Base-by-base conservation (phyloP, 2,113 vertebrate species). In the Siniperca knerii region DNA sequence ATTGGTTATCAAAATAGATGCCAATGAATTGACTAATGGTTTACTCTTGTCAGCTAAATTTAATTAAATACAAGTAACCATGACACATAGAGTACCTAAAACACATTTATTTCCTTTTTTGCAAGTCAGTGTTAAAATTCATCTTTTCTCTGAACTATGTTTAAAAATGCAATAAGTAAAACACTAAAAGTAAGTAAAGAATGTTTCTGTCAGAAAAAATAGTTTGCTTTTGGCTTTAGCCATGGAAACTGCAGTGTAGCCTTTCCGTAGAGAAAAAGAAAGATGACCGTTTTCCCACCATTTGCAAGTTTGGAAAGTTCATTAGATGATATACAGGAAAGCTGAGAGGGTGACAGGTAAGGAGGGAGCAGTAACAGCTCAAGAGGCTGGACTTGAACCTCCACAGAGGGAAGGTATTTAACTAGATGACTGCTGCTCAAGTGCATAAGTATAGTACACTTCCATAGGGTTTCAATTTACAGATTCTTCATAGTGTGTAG, bases 401-500 rank as follows among this genome's bases (percentile, higher is more conserved):
- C 44, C 81, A 37, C 83, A 76, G 68, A 73, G 75, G 74, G 78
- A 77, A 79, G 80, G 60, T 57, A 70, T 91, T 87, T 83, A 82
- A 77, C 85, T 44, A 70, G 66, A 82, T 71, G 84, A 60, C 79
- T n/a, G 58, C 79, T 58, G 68, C 52, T 92, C 52, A 67, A 92
- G 89, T 91, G 90, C 88, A 80, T 81, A 88, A 82, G 77, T 84
- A 65, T 62, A 83, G 79, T 84, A 68, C 66, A 46, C 87, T 64
- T 90, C 87, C 84, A 86, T 92, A 89, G 88, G 87, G 78, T 87
- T 94, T 86, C 83, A 80, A 85, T 90, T 78, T 81, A 79, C 74
- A 86, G 83, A 86, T 80, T 87, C 83, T 84, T 75, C 81, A 65
- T 66, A 78, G 84, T 86, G 75, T 78, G 74, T 65, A 57, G 35